Evolutionary conservation across 2,888 invertebrate species (phyloP).

Genomic region (Leptopterna dolabrata): DNA sequence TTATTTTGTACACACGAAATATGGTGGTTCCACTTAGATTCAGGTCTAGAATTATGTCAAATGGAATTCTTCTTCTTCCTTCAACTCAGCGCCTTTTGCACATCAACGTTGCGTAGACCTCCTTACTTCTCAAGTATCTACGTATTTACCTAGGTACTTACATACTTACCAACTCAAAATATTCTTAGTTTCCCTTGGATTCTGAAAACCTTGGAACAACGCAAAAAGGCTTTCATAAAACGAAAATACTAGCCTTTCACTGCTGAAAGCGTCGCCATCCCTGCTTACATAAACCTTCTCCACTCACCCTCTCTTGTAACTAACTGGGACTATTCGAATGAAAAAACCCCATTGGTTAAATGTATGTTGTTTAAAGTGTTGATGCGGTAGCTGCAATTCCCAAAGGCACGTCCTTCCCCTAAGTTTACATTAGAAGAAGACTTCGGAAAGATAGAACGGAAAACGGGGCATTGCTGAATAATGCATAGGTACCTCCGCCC

Average conservation of each 20-base stretch:
- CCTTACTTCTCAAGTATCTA: too few species aligned
- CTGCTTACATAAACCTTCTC: not conserved
- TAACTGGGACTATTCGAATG: not conserved
- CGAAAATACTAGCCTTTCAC: not conserved
- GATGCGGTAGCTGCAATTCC: not conserved
- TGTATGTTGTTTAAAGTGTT: not conserved
- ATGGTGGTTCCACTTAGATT: too few species aligned
- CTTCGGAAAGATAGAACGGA: not conserved
- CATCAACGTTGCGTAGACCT: too few species aligned
- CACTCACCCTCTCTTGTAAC: not conserved
- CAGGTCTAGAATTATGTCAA: too few species aligned
- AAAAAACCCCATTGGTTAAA: not conserved
- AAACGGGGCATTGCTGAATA: constrained; percentile 41
- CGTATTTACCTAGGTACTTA: too few species aligned
- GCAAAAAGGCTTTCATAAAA: not conserved
- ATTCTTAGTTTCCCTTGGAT: too few species aligned
- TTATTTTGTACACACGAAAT: too few species aligned
- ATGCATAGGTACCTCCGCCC: constrained; percentile 34
- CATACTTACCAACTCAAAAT: too few species aligned
- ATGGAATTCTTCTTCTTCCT: too few species aligned
- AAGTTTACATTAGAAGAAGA: constrained; percentile 15
- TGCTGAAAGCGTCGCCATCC: not conserved
- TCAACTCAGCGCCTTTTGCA: too few species aligned
- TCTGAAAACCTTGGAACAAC: not conserved
- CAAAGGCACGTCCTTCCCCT: not conserved